These are phyloP conservation scores for Bradypodion pumilum DNA, from an alignment of 2,797 vertebrate species.

Conservation along the genomic window DNA sequence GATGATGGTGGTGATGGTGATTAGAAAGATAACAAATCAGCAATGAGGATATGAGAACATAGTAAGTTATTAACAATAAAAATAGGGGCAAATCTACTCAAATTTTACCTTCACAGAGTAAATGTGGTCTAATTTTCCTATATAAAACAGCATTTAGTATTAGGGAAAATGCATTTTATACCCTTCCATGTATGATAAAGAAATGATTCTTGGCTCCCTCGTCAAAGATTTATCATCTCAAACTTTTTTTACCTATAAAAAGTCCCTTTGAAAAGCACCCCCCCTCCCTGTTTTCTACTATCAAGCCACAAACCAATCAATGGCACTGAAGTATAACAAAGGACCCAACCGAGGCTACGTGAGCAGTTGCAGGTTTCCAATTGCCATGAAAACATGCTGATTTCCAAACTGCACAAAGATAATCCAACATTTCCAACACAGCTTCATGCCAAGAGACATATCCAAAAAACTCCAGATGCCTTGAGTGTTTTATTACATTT, in stretches of 20 bases:
- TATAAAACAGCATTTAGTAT: constrained; percentile 41
- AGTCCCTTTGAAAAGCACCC: neutral
- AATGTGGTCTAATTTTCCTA: constrained; percentile 40
- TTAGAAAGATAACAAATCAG: no score
- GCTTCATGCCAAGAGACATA: constrained; percentile 67
- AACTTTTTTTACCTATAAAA: constrained; percentile 55
- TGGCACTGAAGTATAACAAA: constrained; percentile 62
- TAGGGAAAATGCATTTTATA: constrained; percentile 38
- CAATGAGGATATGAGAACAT: no score
- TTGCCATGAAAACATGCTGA: constrained; percentile 64
- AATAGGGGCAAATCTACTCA: neutral
- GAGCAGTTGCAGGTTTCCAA: constrained; percentile 70
- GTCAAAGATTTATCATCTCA: constrained; percentile 58
- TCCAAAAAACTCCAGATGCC: constrained; percentile 75
- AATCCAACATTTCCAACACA: constrained; percentile 65
- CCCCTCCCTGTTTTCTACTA: constrained; percentile 47
- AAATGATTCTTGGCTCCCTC: constrained; percentile 49
- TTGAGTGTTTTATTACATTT: constrained; percentile 69
- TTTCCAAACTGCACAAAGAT: constrained; percentile 65
- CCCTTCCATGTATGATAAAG: constrained; percentile 45
- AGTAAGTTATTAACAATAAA: constrained; percentile 16
- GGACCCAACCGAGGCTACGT: constrained; percentile 63
- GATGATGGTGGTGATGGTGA: no score
- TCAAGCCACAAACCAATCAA: constrained; percentile 65
- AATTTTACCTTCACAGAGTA: neutral